Conservation (phyloP, 2,113 vertebrate species). For the Ornithorhynchus anatinus region DNA sequence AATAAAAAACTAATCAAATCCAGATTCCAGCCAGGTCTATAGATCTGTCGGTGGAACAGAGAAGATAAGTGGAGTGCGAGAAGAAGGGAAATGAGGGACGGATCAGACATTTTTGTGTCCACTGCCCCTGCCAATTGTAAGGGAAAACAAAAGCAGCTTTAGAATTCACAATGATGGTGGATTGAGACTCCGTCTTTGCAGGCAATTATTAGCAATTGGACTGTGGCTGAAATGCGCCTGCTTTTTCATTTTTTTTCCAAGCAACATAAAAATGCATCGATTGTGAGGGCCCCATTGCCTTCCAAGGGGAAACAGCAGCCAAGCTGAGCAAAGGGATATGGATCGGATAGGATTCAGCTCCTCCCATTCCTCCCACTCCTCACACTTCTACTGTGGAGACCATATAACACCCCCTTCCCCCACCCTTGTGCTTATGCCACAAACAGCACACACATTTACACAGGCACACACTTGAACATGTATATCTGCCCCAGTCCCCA, state of each 20-base stretch:
- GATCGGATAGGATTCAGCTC: fast-evolving
- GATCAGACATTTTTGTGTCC: not conserved
- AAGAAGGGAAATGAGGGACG: fast-evolving
- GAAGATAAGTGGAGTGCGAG: not conserved
- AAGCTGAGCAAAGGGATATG: fast-evolving
- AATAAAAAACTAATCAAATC: too few species aligned
- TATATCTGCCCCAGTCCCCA: too few species aligned
- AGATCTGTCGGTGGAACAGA: not conserved
- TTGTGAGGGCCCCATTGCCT: too few species aligned
- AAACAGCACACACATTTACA: too few species aligned
- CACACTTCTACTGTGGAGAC: too few species aligned
- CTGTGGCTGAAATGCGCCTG: not conserved
- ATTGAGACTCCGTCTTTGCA: not conserved
- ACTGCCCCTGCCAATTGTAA: fast-evolving
- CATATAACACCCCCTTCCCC: too few species aligned
- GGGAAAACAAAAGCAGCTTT: fast-evolving
- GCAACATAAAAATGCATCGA: not conserved
- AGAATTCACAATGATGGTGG: not conserved
- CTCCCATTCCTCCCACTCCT: too few species aligned
- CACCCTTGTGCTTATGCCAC: too few species aligned
- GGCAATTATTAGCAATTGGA: not conserved
- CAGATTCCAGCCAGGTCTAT: too few species aligned
- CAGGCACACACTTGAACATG: too few species aligned
- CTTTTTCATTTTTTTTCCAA: not conserved
- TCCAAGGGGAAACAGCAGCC: not conserved